These are phyloP conservation scores for Arvicanthis niloticus DNA, from an alignment of 2,113 vertebrate species.

Conservation along the genomic window DNA sequence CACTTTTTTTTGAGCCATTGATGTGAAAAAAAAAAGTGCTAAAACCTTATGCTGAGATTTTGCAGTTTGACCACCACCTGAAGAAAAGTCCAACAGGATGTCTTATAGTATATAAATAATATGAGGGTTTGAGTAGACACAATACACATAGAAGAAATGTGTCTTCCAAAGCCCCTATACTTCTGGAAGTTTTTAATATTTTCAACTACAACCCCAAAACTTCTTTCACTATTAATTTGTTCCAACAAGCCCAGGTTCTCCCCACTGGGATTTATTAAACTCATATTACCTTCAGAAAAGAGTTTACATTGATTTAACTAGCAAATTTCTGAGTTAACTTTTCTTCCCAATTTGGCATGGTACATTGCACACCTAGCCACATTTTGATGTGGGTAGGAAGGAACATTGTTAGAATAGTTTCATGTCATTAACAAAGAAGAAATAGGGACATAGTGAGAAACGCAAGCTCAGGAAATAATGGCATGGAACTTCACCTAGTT, in stretches of 20 bases:
- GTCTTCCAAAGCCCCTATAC: background rate
- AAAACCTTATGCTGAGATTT: background rate
- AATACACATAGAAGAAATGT: background rate
- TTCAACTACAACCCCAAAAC: background rate
- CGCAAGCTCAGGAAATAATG: background rate
- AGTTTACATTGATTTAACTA: slow-evolving; percentile 26
- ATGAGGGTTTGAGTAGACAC: background rate
- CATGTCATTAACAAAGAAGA: background rate
- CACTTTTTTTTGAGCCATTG: background rate
- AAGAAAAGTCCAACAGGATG: background rate
- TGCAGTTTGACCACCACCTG: background rate
- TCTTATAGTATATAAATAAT: background rate
- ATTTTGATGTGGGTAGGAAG: background rate
- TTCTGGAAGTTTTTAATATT: background rate
- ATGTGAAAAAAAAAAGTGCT: background rate
- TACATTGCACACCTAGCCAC: background rate
- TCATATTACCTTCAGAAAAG: background rate
- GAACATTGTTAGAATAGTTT: background rate
- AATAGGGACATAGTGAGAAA: background rate
- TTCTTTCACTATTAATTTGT: slow-evolving; percentile 8
- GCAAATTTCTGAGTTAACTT: slow-evolving; percentile 47
- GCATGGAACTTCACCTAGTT: background rate
- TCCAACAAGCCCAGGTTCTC: background rate
- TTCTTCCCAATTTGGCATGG: slow-evolving; percentile 10
- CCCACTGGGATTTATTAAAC: slow-evolving; percentile 55